phyloP scores from a whole-genome alignment of 2,888 invertebrate species.

The Auanema sp. region DNA sequence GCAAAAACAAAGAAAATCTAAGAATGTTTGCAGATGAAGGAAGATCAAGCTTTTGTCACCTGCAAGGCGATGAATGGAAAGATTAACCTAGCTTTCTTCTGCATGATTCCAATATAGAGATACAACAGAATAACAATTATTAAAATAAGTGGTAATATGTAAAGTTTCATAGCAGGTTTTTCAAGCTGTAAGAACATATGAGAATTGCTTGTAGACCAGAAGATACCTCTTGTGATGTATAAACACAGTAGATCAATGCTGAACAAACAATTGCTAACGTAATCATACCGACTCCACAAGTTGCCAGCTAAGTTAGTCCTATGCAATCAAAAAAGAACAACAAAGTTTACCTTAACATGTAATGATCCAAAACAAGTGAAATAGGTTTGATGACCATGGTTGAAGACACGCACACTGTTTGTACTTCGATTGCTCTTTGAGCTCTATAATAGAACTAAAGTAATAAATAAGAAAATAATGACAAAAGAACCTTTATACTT shows the following conservation, averaged over 20 bases:
- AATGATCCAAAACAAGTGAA: slow-evolving; percentile 43
- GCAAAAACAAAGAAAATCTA: slow-evolving; percentile 43
- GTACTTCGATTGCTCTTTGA: slow-evolving; percentile 24
- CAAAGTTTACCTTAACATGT: slow-evolving; percentile 35
- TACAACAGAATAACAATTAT: slow-evolving; percentile 46
- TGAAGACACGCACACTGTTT: slow-evolving; percentile 43
- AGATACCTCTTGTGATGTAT: slow-evolving; percentile 40
- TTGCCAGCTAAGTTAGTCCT: slow-evolving; percentile 31
- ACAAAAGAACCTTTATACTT: slow-evolving; percentile 3
- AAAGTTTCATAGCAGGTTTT: slow-evolving; percentile 33
- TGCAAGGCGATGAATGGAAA: slow-evolving; percentile 47
- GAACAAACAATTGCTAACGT: slow-evolving; percentile 39
- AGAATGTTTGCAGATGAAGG: slow-evolving; percentile 12
- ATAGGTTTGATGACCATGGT: slow-evolving; percentile 44
- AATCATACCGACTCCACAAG: slow-evolving; percentile 41
- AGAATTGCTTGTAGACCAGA: too few relatives aligned
- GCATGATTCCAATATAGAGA: slow-evolving; percentile 48
- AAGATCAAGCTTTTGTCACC: slow-evolving; percentile 21
- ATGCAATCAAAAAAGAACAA: neutral
- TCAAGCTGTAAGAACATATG: slow-evolving; percentile 24
- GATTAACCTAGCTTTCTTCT: slow-evolving; percentile 41
- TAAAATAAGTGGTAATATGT: slow-evolving; percentile 39
- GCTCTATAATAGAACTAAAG: slow-evolving; percentile 10
- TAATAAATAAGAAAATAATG: too few relatives aligned
- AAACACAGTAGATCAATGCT: slow-evolving; percentile 37